Evolutionary conservation across 2,888 invertebrate species (phyloP), one percentile per base, ranked within the genome.

Genomic region (Ophion ellenae): DNA sequence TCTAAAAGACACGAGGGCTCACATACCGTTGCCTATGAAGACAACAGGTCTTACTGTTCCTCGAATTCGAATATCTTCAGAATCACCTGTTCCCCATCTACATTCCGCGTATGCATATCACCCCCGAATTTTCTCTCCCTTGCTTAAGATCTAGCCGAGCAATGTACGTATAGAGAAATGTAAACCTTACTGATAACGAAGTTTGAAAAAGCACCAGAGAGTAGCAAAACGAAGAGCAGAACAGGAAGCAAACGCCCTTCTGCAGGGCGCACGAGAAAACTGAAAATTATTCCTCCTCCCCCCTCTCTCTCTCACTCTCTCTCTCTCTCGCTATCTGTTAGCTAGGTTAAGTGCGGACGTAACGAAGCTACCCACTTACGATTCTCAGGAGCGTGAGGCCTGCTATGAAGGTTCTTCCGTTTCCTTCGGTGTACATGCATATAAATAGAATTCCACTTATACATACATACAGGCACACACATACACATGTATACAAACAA

Each of bases 331-430:
- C 24, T 61, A 17, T n/a, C 47, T 70, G 61, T 70, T 85, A 82
- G 79, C 78, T 84, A 81, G 88, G 86, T 87, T 78, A 88, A 87
- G 87, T 86, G 87, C 80, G 53, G 74, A 85, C 85, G 83, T 85
- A 87, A 88, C 87, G 88, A 88, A 88, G 88, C 88, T 74, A 81
- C 75, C 74, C 87, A 83, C 85, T 84, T 83, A 78, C 86, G 80
- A 86, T 86, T 86, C 83, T 86, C 83, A 86, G 80, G 74, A 83
- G 83, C 79, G 83, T 69, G 75, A 85, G 57, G 59, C 76, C 45
- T 73, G 73, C 81, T 47, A 57, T 45, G 86, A 83, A 80, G 85
- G 82, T 83, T 79, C 85, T 85, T 75, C 85, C 85, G 80, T 85
- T 69, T 77, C 59, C 66, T 64, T 66, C 66, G n/a, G 32, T 66